Percentiles rank a stretch among this genome's conserved stretches.
Evolutionary conservation across 1,140 invertebrate genomes (phyloP).

Genomic region (Apis dorsata): DNA sequence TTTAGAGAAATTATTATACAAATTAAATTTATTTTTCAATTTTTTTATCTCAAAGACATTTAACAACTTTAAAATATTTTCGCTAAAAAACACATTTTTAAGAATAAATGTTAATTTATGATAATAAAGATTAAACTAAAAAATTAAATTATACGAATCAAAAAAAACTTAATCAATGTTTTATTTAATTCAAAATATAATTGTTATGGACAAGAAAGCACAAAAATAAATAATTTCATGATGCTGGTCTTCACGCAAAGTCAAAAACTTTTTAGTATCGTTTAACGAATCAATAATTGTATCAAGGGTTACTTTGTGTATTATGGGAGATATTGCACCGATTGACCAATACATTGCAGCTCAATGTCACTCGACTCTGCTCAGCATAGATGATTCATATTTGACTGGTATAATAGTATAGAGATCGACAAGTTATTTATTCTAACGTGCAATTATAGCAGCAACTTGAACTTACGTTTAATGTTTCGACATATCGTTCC

Average conservation of each 20-base stretch:
- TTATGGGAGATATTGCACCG: not conserved
- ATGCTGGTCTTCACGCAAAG: conserved; percentile 29
- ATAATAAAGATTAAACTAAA: not conserved
- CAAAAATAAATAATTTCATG: conserved; percentile 31
- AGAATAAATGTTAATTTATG: not conserved
- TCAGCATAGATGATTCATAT: conserved; percentile 33
- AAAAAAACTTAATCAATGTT: not conserved
- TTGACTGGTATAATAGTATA: not conserved
- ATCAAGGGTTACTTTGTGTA: not conserved
- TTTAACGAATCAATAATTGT: not conserved
- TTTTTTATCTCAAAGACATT: not conserved
- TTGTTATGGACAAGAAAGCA: not conserved
- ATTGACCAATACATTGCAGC: not conserved
- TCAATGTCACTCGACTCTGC: conserved; percentile 28
- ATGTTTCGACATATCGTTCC: conserved; percentile 16
- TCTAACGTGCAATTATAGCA: conserved; percentile 24
- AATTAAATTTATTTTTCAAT: not conserved
- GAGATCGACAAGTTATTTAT: conserved; percentile 27
- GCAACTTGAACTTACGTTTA: conserved; percentile 32
- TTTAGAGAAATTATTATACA: not conserved
- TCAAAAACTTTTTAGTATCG: conserved; percentile 6
- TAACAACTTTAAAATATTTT: not conserved
- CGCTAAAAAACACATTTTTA: not conserved
- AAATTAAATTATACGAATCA: not conserved
- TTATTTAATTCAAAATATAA: not conserved